phyloP scores from a whole-genome alignment of 23 tunicate genomes.

The Styela plicata region DNA sequence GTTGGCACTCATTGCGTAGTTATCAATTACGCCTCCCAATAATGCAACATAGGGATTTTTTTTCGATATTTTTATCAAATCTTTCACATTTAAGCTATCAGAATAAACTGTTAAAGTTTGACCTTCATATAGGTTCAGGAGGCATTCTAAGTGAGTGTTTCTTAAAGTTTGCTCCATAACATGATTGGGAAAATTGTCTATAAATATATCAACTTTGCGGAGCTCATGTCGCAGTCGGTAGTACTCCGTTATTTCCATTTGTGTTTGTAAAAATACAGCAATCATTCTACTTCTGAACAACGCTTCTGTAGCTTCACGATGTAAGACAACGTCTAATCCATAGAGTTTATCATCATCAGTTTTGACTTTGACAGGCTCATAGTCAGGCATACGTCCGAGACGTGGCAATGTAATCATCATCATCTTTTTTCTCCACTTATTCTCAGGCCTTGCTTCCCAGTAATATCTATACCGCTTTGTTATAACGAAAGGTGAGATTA shows the following conservation, averaged over 20 bases:
- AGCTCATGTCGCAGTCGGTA: slow-evolving; percentile 59
- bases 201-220: slow-evolving; percentile 35
- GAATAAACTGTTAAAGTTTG: slow-evolving; percentile 37
- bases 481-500: not conserved
- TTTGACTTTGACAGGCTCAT: not conserved
- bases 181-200: slow-evolving; percentile 42
- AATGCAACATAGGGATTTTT: slow-evolving; percentile 48
- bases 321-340: slow-evolving; percentile 65
- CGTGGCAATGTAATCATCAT: slow-evolving; percentile 75
- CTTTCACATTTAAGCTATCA: slow-evolving; percentile 45
- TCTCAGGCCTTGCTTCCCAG: slow-evolving; percentile 65
- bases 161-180: slow-evolving; percentile 47
- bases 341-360: slow-evolving; percentile 29
- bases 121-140: slow-evolving; percentile 31
- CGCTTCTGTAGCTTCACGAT: slow-evolving; percentile 55
- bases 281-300: slow-evolving; percentile 43
- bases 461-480: slow-evolving; percentile 67
- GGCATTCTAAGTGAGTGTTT: slow-evolving; percentile 36
- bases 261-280: slow-evolving; percentile 40
- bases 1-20: not conserved
- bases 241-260: slow-evolving; percentile 53
- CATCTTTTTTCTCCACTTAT: slow-evolving; percentile 38
- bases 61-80: slow-evolving; percentile 47
- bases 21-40: slow-evolving; percentile 32
- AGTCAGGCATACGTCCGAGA: slow-evolving; percentile 9